phyloP scores from a whole-genome alignment of 2,888 invertebrate species.

The Leptinotarsa haldemani region DNA sequence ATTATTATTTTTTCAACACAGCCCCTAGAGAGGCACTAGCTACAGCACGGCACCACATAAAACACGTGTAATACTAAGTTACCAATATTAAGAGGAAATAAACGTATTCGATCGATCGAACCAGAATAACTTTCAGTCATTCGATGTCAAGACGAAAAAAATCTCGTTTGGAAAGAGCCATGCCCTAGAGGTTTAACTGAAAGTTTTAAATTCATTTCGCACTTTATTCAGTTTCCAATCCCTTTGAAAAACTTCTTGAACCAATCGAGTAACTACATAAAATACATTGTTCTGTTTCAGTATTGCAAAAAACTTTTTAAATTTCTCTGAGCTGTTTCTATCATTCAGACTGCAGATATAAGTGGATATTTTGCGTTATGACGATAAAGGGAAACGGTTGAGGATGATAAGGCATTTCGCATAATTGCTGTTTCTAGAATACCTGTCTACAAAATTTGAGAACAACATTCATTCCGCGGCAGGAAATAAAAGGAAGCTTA shows the following conservation, averaged over 20 bases:
- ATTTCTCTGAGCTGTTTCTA: background rate
- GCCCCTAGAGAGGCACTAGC: too few species aligned
- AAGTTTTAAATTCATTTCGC: background rate
- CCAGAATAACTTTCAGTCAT: too few species aligned
- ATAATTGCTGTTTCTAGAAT: background rate
- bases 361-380: background rate
- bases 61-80: too few species aligned
- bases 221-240: background rate
- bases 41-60: too few species aligned
- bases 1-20: too few species aligned
- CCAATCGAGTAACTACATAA: conserved; percentile 6
- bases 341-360: background rate
- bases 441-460: conserved; percentile 2
- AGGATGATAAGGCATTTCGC: background rate
- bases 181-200: background rate
- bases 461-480: background rate
- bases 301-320: background rate
- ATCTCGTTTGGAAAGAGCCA: background rate
- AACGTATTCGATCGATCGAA: too few species aligned
- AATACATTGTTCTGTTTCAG: conserved; percentile 1
- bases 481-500: conserved; percentile 13
- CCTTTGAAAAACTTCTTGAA: background rate
- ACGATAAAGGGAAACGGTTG: background rate
- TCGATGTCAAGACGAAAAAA: too few species aligned
- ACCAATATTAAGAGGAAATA: too few species aligned